Evolutionary conservation across 2,888 invertebrate species (phyloP).

Genomic region (Phoenoteleia sp.): DNA sequence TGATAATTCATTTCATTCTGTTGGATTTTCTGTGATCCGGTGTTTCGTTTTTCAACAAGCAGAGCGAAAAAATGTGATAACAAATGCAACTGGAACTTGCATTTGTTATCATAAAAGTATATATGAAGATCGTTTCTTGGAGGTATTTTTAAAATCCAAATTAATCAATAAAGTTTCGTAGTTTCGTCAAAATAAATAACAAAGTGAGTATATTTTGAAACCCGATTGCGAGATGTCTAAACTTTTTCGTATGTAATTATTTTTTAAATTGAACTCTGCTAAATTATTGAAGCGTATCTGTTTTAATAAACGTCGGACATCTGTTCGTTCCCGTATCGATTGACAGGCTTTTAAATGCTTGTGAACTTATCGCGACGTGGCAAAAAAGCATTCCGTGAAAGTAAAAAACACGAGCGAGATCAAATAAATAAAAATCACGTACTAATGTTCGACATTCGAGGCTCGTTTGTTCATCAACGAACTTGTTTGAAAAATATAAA

Average conservation of each 20-base stretch:
- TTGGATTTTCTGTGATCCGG: no score
- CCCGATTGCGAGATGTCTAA: not conserved
- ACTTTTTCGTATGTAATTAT: slow-evolving; percentile 35
- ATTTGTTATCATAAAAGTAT: no score
- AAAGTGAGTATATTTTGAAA: slow-evolving; percentile 24
- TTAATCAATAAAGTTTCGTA: no score
- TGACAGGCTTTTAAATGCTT: slow-evolving; percentile 36
- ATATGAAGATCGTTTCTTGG: no score
- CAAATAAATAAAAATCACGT: slow-evolving; percentile 39
- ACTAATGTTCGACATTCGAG: not conserved
- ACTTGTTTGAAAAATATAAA: not conserved
- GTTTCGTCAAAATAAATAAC: no score
- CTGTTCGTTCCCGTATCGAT: slow-evolving; percentile 43
- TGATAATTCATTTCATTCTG: no score
- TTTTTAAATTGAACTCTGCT: slow-evolving; percentile 21
- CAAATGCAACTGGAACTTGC: no score
- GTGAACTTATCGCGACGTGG: slow-evolving; percentile 22
- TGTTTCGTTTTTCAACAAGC: no score
- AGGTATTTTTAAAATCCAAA: no score
- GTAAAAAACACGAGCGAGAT: slow-evolving; percentile 1
- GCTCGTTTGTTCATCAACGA: not conserved
- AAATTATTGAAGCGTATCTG: slow-evolving; percentile 48
- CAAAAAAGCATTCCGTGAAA: slow-evolving; percentile 4
- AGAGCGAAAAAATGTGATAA: no score
- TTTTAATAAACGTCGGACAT: slow-evolving; percentile 48